Conservation (phyloP, 2,888 invertebrate genomes). For the Eucera pruinosa region DNA sequence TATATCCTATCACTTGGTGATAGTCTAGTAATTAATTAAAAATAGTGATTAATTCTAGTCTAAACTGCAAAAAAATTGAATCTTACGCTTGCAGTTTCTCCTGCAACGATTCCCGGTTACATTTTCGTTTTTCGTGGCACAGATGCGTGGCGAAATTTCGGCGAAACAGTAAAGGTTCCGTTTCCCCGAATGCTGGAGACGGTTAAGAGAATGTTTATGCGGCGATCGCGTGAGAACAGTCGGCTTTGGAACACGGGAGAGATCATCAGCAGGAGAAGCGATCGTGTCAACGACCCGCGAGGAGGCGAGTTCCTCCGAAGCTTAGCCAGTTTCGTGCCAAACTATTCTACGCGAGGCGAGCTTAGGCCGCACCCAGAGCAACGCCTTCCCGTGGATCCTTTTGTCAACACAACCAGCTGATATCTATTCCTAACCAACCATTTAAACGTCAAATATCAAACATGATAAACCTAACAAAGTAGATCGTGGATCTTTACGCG, state of each 20-base stretch:
- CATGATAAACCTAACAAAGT: no score
- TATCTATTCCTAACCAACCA: neutral
- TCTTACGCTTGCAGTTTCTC: no score
- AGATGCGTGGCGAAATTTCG: neutral
- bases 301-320: conserved; percentile 34
- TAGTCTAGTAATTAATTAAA: no score
- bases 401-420: conserved; percentile 45
- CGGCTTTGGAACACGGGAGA: conserved; percentile 4
- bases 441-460: no score
- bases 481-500: no score
- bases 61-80: no score
- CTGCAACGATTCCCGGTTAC: no score
- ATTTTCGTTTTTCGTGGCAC: neutral
- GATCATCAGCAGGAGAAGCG: conserved; percentile 40
- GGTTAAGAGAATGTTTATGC: conserved; percentile 7
- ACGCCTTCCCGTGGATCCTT: conserved; percentile 52
- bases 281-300: conserved; percentile 67
- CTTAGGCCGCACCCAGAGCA: conserved; percentile 62
- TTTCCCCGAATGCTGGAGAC: neutral
- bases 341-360: conserved; percentile 58
- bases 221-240: conserved; percentile 6
- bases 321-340: conserved; percentile 63
- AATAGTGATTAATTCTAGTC: no score
- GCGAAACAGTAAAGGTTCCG: neutral
- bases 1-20: no score